Base-by-base conservation (phyloP, 2,113 vertebrate species). In the Bufo gargarizans region DNA sequence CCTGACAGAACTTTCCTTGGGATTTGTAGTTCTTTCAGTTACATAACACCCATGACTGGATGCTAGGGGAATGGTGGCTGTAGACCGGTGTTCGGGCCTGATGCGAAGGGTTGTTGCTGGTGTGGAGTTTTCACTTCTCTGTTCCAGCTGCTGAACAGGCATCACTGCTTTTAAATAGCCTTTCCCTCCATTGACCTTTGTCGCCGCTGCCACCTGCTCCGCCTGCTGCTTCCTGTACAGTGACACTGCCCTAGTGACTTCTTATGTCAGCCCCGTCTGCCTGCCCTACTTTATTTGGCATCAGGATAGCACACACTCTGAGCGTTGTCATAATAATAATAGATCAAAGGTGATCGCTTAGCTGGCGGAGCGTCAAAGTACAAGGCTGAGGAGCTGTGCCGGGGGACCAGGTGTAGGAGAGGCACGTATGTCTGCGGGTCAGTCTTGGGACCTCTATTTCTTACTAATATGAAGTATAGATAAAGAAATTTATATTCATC, bases 101-200 rank as follows among this genome's bases (percentile, higher is more conserved):
- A 74, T 50, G 11, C 50, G 6, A 22, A 12, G 81, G 47, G 71
- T 71, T 84, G 63, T 33, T 84, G 22, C 20, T 33, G 11, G 53
- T 55, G 63, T 16, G 16, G 7, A 78, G 6, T 78, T 74, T 53
- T 82, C 58, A 47, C 81, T 50, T 67, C 61, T 67, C 12, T 71
- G n/a, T 50, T 33, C 49, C 45, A 71, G 59, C 82, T 55, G 82
- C 82, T 71, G 82, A 84, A 53, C 16, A 69, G 82, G 71, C 63
- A 53, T 10, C 6, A 1, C 4, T 13, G 47, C n/a, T 20, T 83
- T 84, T 71, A n/a, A 53, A 71, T 71, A 55, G 10, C 65, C 6
- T 84, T 13, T 84, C 4, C 22, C n/a, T 22, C 56, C 16, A 20
- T 3, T 84, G 63, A 84, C 82, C 82, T 84, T 10, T 83, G 45